A percentile compares a stretch with the other conserved stretches of the same genome.
phyloP scores from a whole-genome alignment of 2,113 vertebrate species.

The Hippocampus comes region DNA sequence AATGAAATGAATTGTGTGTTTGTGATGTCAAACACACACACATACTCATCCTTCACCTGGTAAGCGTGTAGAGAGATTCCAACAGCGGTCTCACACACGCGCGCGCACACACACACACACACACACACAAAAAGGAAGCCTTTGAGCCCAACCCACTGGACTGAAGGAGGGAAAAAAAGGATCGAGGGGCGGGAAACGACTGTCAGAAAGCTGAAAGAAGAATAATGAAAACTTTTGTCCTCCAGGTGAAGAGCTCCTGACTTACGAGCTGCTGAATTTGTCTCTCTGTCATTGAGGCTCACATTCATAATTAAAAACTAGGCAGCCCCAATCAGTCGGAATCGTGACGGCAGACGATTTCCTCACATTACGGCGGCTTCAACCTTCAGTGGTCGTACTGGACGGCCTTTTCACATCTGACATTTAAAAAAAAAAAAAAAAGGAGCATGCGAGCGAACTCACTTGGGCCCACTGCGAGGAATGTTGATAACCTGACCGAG shows the following conservation, averaged over 20 bases:
- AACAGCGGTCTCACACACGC: constrained; percentile 30
- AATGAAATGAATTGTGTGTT: not conserved
- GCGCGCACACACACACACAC: too few relatives aligned
- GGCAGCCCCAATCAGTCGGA: constrained; percentile 4
- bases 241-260: constrained; percentile 40
- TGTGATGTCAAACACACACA: not conserved
- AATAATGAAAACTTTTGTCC: constrained; percentile 58
- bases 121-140: constrained; percentile 15
- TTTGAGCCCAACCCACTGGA: constrained; percentile 64
- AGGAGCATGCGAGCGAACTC: constrained; percentile 20
- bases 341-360: constrained; percentile 25
- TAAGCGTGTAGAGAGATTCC: constrained; percentile 46
- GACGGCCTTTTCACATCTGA: constrained; percentile 50
- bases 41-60: constrained; percentile 29
- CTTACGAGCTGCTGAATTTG: constrained; percentile 12
- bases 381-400: constrained; percentile 44
- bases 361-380: constrained; percentile 37
- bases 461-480: constrained; percentile 29
- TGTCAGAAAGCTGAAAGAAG: constrained; percentile 10
- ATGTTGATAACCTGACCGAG: constrained; percentile 22
- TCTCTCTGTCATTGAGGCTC: constrained; percentile 16
- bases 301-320: constrained; percentile 47
- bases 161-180: constrained; percentile 32
- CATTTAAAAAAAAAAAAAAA: constrained; percentile 42
- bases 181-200: constrained; percentile 10